Base-by-base conservation (phyloP, 2,797 vertebrate species). In the Naso thynnoides region DNA sequence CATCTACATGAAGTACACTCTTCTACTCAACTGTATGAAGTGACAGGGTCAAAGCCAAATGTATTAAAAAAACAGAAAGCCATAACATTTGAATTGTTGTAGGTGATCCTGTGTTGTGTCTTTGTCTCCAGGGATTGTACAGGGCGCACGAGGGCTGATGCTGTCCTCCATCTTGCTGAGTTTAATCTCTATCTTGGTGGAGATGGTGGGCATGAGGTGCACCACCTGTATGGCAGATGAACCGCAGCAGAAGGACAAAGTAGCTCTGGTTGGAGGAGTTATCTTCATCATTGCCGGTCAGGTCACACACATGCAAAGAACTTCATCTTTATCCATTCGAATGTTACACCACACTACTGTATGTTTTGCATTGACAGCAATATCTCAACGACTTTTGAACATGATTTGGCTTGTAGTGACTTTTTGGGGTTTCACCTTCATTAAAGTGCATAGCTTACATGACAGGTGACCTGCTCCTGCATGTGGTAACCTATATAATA, bases 111-210 rank as follows among this genome's bases (percentile, higher is more conserved):
- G 27, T 76, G 16, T 10, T 3, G 1, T 39, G 26, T 72, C 33
- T 78, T 26, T 71, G 13, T 71, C 57, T 79, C 6, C 79, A 99
- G 98, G 78, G 21, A 95, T 91, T 6, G 86, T 98, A 4, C 95
- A 95, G 90, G 96, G 94, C 1, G 96, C 96, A 0, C 94, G 98
- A 0, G 98, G 96, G 9, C 88, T 99, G 90, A 99, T 99, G 97
- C 81, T 98, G 52, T 21, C 85, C 1, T 85, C 95, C 27, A 92
- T 98, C 77, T 14, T 98, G 15, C 36, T 98, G 76, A 90, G 93
- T 18, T 83, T 93, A 1, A 73, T 98, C 0, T 92, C 92, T 0
- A 27, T 95, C 6, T 72, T 96, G 66, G 94, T 97, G 73, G 89
- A 95, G 0, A 59, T 88, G 21, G 78, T 95, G 18, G 98, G 98